Conservation (phyloP, 1,140 invertebrate genomes). For the Calephelis nemesis region DNA sequence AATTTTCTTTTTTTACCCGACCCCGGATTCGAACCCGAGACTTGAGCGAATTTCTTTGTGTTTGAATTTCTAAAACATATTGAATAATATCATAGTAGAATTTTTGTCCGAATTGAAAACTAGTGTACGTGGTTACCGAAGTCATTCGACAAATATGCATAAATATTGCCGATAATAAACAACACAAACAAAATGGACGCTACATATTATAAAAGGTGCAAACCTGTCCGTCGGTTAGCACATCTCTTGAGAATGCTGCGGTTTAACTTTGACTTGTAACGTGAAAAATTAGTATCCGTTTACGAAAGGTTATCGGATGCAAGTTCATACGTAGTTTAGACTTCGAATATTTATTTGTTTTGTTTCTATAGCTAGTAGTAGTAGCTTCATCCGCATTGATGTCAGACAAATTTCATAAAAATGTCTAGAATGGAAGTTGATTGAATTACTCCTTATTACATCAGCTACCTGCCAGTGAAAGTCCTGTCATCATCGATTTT, state of each 20-base stretch:
- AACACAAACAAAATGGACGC: neutral
- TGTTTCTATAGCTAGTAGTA: neutral
- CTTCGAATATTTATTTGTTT: slow-evolving; percentile 22
- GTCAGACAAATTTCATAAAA: too few species aligned
- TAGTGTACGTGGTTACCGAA: neutral
- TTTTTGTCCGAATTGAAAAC: neutral
- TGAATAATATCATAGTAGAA: too few species aligned
- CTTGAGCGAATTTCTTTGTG: too few species aligned
- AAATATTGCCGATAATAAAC: neutral
- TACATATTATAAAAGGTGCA: neutral
- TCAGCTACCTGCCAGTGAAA: too few species aligned
- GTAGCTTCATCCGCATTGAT: too few species aligned
- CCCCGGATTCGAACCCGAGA: too few species aligned
- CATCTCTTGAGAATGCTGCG: neutral
- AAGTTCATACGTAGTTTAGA: slow-evolving; percentile 20
- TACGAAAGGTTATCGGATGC: slow-evolving; percentile 16
- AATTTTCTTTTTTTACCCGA: too few species aligned
- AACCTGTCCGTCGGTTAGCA: neutral
- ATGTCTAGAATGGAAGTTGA: too few species aligned
- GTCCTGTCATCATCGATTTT: too few species aligned
- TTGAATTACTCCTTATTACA: too few species aligned
- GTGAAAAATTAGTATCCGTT: slow-evolving; percentile 19
- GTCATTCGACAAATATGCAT: neutral
- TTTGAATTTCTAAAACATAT: too few species aligned
- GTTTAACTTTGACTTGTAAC: neutral